Evolutionary conservation across 2,888 invertebrate species (phyloP).

Genomic region (Mantis religiosa): DNA sequence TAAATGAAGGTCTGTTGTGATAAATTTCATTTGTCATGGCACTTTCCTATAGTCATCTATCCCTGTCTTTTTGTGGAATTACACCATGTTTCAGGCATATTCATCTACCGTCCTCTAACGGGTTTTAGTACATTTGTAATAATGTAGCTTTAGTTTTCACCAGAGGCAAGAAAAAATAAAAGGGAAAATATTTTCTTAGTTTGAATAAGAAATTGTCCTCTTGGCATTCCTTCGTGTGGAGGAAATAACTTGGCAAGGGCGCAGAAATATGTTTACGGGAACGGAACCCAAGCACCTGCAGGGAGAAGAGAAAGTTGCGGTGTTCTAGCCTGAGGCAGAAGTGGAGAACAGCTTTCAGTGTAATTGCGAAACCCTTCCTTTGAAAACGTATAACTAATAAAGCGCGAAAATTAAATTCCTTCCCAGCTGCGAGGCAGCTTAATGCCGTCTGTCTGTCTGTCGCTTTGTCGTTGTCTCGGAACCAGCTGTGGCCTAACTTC

Average conservation of each 20-base stretch:
- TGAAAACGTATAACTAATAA: slow-evolving; percentile 11
- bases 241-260: too few species aligned
- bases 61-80: too few species aligned
- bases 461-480: background rate
- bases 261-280: background rate
- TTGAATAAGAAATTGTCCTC: too few species aligned
- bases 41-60: too few species aligned
- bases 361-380: background rate
- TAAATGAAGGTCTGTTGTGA: too few species aligned
- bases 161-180: too few species aligned
- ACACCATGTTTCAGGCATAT: too few species aligned
- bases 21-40: too few species aligned
- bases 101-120: too few species aligned
- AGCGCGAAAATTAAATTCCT: slow-evolving; percentile 5
- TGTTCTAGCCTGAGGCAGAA: background rate
- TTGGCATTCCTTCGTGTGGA: too few species aligned
- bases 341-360: background rate
- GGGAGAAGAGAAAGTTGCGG: background rate
- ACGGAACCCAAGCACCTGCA: background rate
- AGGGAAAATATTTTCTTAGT: too few species aligned
- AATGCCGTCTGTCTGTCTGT: background rate
- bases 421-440: background rate
- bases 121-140: too few species aligned
- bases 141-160: background rate
- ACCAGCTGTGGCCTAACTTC: background rate